Conservation (phyloP, 2,888 invertebrate species). For the Biston stratarius region DNA sequence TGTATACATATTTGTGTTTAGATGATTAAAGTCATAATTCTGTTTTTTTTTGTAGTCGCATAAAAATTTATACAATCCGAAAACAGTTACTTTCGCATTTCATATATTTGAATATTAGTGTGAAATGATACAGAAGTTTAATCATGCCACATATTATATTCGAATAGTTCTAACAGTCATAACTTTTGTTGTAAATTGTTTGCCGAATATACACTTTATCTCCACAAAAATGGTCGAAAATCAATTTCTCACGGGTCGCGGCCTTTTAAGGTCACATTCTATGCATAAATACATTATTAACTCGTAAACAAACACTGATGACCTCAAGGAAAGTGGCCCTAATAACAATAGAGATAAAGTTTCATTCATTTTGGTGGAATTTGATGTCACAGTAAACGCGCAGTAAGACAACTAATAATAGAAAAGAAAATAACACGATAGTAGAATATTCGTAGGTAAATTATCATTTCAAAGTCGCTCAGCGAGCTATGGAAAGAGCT, state of each 20-base stretch:
- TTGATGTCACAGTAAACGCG: slow-evolving; percentile 2
- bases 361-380: slow-evolving; percentile 46
- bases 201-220: slow-evolving; percentile 55
- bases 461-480: no score
- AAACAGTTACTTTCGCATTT: no score
- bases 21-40: no score
- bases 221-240: slow-evolving; percentile 56
- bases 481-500: no score
- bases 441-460: no score
- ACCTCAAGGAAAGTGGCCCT: slow-evolving; percentile 25
- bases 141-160: neutral
- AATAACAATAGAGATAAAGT: slow-evolving; percentile 55
- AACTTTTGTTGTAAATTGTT: slow-evolving; percentile 39
- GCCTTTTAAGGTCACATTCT: slow-evolving; percentile 65
- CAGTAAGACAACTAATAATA: slow-evolving; percentile 2
- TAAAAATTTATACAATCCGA: no score
- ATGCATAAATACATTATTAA: slow-evolving; percentile 73
- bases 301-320: slow-evolving; percentile 38
- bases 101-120: no score
- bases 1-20: no score
- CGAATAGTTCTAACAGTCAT: slow-evolving; percentile 25
- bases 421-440: no score
- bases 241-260: slow-evolving; percentile 70
- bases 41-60: no score
- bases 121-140: neutral